Evolutionary conservation across 2,888 invertebrate genomes (phyloP), one percentile per base, ranked within the genome.

Genomic region (Belgica antarctica): DNA sequence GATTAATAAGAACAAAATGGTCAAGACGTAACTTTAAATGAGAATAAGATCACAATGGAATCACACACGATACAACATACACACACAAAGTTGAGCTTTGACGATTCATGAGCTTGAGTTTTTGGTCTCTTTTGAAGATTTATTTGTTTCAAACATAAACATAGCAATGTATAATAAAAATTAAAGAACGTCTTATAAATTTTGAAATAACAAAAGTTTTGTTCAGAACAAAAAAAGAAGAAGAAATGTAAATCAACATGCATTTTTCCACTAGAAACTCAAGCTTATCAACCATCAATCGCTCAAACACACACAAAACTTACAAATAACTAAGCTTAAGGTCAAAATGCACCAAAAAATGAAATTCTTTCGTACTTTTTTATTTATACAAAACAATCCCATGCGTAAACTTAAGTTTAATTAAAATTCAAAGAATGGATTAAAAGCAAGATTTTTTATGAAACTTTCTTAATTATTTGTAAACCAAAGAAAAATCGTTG

Each of bases 311-410:
- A 52, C 17, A 52, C 52, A 22, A n/a, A n/a, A n/a, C 52, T 22
- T 22, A 52, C 5, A 52, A 52, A 17, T 22, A 52, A 4, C 22
- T 52, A 52, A 52, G 52, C 7, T 22, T 52, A 52, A 52, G 52
- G 52, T 52, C 52, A 52, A 52, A 52, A 52, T 52, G 52, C 52
- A 52, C 52, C 52, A 52, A 52, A 52, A 52, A 52, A 22, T 52
- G 52, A 52, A 52, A 52, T n/a, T n/a, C 22, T 52, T 46, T 52
- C 52, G 52, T 52, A 52, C 52, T 52, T 52, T 46, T 17, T 52
- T 52, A 52, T 52, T 52, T 19, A 8, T 52, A 19, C 17, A n/a
- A 7, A 41, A 31, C 4, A 41, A 41, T 41, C 41, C 15, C 41
- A 41, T 8, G 4, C 3, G 7, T 52, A 52, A 19, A 17, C 3